Percentiles rank a stretch among this genome's conserved stretches.
These are phyloP conservation scores for Parazoanthus darwini DNA, from an alignment of 92 coral and sea anemone genomes.

Conservation along the genomic window DNA sequence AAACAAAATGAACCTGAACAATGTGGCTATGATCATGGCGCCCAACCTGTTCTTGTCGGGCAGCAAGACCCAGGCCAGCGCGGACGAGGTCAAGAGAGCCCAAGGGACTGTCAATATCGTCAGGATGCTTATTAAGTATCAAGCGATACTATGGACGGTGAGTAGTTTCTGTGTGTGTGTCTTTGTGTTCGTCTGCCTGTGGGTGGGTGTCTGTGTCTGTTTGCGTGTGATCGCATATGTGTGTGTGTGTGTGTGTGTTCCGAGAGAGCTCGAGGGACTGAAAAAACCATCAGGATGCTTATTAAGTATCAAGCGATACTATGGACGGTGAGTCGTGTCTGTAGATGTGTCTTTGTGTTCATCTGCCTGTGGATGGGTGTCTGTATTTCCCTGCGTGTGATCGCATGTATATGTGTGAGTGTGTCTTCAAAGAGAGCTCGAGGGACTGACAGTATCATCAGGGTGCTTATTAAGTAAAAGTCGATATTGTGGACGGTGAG, in stretches of 20 bases:
- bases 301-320: slow-evolving; percentile 93
- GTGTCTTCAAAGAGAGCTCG: too few relatives aligned
- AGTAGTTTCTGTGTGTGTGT: slow-evolving; percentile 13
- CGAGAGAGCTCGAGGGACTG: slow-evolving; percentile 82
- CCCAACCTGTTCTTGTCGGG: slow-evolving; percentile 88
- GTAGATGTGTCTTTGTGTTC: background rate
- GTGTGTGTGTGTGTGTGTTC: too few relatives aligned
- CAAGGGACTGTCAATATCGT: slow-evolving; percentile 88
- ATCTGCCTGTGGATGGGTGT: too few relatives aligned
- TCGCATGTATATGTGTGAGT: too few relatives aligned
- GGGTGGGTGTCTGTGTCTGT: too few relatives aligned
- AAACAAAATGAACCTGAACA: slow-evolving; percentile 95
- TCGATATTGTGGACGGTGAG: too few relatives aligned
- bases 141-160: slow-evolving; percentile 97
- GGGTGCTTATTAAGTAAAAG: too few relatives aligned
- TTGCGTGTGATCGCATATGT: too few relatives aligned
- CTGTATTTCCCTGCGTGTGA: too few relatives aligned
- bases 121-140: slow-evolving; percentile 96
- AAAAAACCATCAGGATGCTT: slow-evolving; percentile 92
- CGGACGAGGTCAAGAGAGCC: slow-evolving; percentile 66
- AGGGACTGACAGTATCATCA: too few relatives aligned
- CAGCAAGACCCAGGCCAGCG: slow-evolving; percentile 65
- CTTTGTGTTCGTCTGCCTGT: too few relatives aligned
- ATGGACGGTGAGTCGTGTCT: slow-evolving; percentile 84
- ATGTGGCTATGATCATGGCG: slow-evolving; percentile 99